Conservation (phyloP, 2,113 vertebrate genomes). For the Alaudala cheleensis region DNA sequence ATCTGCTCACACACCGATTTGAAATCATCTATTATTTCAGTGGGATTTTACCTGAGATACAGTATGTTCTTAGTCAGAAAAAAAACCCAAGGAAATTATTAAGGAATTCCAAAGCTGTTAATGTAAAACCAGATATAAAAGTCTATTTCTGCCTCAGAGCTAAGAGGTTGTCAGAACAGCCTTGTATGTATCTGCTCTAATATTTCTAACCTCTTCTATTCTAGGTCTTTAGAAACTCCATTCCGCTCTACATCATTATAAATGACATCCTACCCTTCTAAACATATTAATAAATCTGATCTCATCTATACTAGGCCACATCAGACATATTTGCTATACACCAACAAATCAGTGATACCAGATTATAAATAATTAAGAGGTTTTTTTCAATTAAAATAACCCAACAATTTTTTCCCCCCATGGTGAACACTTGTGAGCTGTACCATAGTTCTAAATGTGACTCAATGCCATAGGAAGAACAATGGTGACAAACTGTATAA, state of each 20-base stretch:
- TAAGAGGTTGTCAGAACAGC: not conserved
- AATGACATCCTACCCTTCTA: not conserved
- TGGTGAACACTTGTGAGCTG: conserved; percentile 61
- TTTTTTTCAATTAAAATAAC: not conserved
- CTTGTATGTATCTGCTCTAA: not conserved
- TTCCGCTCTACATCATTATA: not conserved
- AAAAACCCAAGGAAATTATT: not conserved
- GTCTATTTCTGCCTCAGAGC: not conserved
- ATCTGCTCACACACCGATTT: not conserved
- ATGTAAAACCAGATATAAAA: not conserved
- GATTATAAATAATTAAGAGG: not conserved
- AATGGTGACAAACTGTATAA: conserved; percentile 88
- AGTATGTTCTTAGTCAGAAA: not conserved
- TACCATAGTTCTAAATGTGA: conserved; percentile 59
- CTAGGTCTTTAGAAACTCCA: not conserved
- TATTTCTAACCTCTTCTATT: not conserved
- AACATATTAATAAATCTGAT: not conserved
- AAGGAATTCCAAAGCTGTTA: not conserved
- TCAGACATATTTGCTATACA: not conserved
- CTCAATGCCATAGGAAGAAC: conserved; percentile 76
- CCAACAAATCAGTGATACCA: not conserved
- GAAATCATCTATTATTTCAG: not conserved
- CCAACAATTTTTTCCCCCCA: not conserved
- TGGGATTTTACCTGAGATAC: not conserved
- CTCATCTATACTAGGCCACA: not conserved